phyloP scores from a whole-genome alignment of 1,140 invertebrate species.

The Venturia canescens region DNA sequence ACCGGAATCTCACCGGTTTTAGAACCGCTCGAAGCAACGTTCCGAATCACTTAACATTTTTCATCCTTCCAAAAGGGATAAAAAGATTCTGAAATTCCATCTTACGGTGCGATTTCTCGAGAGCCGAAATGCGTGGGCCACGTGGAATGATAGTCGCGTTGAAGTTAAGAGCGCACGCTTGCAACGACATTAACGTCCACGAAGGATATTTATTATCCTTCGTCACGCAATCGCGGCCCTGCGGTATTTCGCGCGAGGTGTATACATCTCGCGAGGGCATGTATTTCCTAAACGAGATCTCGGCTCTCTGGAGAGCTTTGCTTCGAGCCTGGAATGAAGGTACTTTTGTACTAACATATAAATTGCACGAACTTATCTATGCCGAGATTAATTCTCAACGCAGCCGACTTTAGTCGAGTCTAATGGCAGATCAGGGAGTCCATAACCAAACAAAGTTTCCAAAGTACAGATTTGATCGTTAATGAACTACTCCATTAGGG shows the following conservation, averaged over 20 bases:
- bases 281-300: conserved; percentile 24
- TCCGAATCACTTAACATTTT: neutral
- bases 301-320: conserved; percentile 30
- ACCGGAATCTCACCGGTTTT: no score
- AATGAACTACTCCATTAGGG: neutral
- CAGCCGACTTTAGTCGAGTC: no score
- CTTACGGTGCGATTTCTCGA: conserved; percentile 51
- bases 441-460: neutral
- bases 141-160: conserved; percentile 26
- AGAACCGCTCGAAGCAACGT: no score
- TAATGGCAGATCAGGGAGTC: neutral
- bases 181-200: conserved; percentile 42
- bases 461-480: neutral
- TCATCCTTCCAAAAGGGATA: neutral
- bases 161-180: conserved; percentile 41
- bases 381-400: neutral
- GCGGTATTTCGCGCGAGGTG: conserved; percentile 47
- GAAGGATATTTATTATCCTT: conserved; percentile 59
- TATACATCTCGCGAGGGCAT: conserved; percentile 7
- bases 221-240: conserved; percentile 59
- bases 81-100: conserved; percentile 16
- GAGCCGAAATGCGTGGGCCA: neutral
- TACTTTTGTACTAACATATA: neutral
- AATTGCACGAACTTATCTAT: conserved; percentile 1
- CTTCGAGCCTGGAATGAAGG: conserved; percentile 13